Base-by-base conservation (phyloP, 2,797 vertebrate species). In the Chelmon rostratus region DNA sequence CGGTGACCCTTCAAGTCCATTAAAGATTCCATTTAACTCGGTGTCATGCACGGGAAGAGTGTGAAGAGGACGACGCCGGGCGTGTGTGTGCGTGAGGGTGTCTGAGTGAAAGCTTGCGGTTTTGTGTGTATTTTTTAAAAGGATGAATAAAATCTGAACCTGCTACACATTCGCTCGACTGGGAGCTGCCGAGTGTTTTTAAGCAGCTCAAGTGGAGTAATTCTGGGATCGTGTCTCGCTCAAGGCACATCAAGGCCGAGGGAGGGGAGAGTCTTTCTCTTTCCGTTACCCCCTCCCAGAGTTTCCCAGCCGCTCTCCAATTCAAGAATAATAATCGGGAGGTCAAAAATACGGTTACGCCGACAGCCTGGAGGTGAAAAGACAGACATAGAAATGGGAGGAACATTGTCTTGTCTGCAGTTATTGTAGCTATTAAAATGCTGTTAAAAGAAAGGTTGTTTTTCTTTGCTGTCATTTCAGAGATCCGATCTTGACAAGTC, bases 1-100 rank as follows among this genome's bases (percentile, higher is more conserved):
- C n/a, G 80, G 86, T 87, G 92, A 93, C 91, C 90, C 91, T 78
- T 50, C 13, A 75, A 83, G 82, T 80, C 67, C 82, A 90, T 91
- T 89, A 88, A 84, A 84, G 80, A 88, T 87, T 83, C 82, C 44
- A 84, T 88, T 92, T 77, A 83, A 70, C 74, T 74, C 66, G 6
- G 71, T 68, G 75, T 73, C 78, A 65, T 69, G 74, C 74, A 61
- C 46, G 35, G 62, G 52, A 68, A 71, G 5, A 38, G 74, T 76
- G 79, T 72, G 53, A 76, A 62, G 54, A 76, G 65, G 72, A 58
- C 31, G 8, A 5, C 0, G 0, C 0, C 23, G 50, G 73, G 65
- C 59, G 65, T 49, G 46, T 49, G 50, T 53, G 56, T 50, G 38
- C 38, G 63, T 62, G 68, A n/a, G 35, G 4, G 11, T 16, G 37